Evolutionary conservation across 2,888 invertebrate species (phyloP), one percentile per base, ranked within the genome.

Genomic region (Papilio demoleus): DNA sequence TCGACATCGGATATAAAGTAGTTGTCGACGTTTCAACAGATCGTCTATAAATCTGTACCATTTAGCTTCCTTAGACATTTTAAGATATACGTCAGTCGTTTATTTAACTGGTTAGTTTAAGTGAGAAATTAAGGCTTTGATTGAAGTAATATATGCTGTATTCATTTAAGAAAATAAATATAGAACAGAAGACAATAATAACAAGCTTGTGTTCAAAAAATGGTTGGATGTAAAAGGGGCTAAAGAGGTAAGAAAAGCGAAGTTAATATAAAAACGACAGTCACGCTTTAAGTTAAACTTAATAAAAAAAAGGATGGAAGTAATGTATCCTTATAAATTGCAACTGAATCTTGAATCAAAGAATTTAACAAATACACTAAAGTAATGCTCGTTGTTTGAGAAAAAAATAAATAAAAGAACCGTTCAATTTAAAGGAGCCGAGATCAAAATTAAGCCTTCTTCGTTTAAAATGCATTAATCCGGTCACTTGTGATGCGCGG

Each of bases 391-490:
- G 66, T 45, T 67, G 58, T 56, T 73, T 70, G 70, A 70, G 71
- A 81, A 82, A 12, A 27, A 53, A 82, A 74, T 74, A 75, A 81
- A 81, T 83, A 82, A 81, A 79, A 81, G 81, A 81, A 76, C 76
- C 82, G 83, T 86, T 88, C 88, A 89, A 92, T 91, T n/a, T 91
- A 90, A 89, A 84, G 83, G 79, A 79, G 78, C 83, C 79, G 81
- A 85, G 81, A 86, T 85, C 87, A 86, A 86, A 91, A 92, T 92
- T 91, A 90, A 92, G 92, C 92, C 89, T 88, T 92, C 90, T 88
- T 87, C 89, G 87, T 91, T 92, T 90, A 90, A 92, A 91, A 90
- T 90, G 88, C 90, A 90, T 92, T 92, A 92, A 92, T 91, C 90
- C 89, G 87, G 88, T 88, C 90, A 90, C 91, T 89, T 90, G 92